Base-by-base conservation (phyloP, 2,797 vertebrate genomes). In the Decapterus maruadsi region DNA sequence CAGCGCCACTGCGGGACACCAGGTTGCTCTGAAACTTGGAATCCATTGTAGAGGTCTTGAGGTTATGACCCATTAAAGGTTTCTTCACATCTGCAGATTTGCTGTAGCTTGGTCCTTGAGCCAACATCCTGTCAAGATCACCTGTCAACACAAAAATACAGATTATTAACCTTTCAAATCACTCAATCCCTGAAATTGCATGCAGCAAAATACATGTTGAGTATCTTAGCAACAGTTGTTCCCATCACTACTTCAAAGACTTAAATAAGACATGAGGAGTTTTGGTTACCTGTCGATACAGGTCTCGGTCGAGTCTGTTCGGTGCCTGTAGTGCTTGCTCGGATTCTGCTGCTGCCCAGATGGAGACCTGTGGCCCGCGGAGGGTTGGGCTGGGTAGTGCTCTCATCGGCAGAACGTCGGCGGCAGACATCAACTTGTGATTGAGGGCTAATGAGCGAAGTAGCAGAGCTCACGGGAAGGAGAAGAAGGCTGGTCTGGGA, bases 281-380 rank as follows among this genome's bases (percentile, higher is more conserved):
- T 54, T 10, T 61, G 50, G 42, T 92, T 93, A 99, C 98, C 98
- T 96, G 97, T 97, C 57, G 98, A 99, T 83, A 99, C 97, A 0
- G 97, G 97, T 83, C 97, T 96, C 0, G 95, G 95, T 48, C 95
- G 94, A 38, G 94, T 87, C 43, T 89, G 90, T 73, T 94, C 94
- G 3, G 82, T 60, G 50, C 89, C 87, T 34, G 82, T 72, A 7
- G 86, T 74, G 26, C 85, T 87, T 16, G 89, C 88, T 40, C 90
- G 91, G 84, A 94, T 94, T 79, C 91, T 84, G 87, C 93, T 92
- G 82, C 95, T 88, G 88, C 92, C 78, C 78, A 92, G 58, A 61
- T 92, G 95, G 43, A 95, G 34, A 59, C 93, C 96, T n/a, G 92
- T 89, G 4, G 81, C 86, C 0, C 96, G 93, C 0, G 94, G 92